Percentiles rank a stretch among this genome's conserved stretches.
These are phyloP conservation scores for Magallana ariakensis DNA, from an alignment of 1,140 invertebrate genomes.

Conservation along the genomic window DNA sequence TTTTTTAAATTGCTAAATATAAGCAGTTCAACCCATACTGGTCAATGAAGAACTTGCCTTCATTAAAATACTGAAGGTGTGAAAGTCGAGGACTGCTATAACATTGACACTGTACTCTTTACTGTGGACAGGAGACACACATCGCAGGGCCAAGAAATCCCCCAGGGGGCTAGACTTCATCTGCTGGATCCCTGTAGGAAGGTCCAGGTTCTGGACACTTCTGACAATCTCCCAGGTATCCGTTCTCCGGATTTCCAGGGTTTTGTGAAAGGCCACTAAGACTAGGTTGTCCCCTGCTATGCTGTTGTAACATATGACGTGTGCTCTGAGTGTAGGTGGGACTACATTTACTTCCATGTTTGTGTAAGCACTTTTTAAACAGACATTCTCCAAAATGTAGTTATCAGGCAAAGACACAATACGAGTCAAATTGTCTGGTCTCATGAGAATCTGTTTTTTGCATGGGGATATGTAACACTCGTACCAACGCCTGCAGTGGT, in stretches of 20 bases:
- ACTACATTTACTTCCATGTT: slow-evolving; percentile 51
- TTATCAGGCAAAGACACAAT: slow-evolving; percentile 65
- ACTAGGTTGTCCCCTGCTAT: slow-evolving; percentile 59
- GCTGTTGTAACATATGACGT: slow-evolving; percentile 65
- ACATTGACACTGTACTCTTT: slow-evolving; percentile 67
- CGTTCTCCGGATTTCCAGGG: slow-evolving; percentile 60
- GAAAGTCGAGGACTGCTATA: slow-evolving; percentile 62
- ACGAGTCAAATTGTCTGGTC: slow-evolving; percentile 68
- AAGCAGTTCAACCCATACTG: no score
- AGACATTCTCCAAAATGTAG: slow-evolving; percentile 65
- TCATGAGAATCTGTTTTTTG: slow-evolving; percentile 61
- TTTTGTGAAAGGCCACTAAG: slow-evolving; percentile 54
- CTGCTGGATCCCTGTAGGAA: slow-evolving; percentile 66
- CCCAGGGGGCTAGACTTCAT: slow-evolving; percentile 68
- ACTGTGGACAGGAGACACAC: slow-evolving; percentile 66
- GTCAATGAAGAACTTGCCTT: slow-evolving; percentile 10
- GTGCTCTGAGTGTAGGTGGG: slow-evolving; percentile 56
- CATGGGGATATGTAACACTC: slow-evolving; percentile 72
- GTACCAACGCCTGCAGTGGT: slow-evolving; percentile 67
- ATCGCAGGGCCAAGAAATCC: slow-evolving; percentile 65
- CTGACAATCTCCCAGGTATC: slow-evolving; percentile 56
- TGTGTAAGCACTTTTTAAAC: slow-evolving; percentile 42
- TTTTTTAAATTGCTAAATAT: no score
- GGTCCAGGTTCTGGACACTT: slow-evolving; percentile 57
- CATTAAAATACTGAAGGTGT: slow-evolving; percentile 61